A percentile compares a stretch with the other conserved stretches of the same genome.
phyloP scores from a whole-genome alignment of 2,888 invertebrate species.

The Eumacrocentrus americanus region DNA sequence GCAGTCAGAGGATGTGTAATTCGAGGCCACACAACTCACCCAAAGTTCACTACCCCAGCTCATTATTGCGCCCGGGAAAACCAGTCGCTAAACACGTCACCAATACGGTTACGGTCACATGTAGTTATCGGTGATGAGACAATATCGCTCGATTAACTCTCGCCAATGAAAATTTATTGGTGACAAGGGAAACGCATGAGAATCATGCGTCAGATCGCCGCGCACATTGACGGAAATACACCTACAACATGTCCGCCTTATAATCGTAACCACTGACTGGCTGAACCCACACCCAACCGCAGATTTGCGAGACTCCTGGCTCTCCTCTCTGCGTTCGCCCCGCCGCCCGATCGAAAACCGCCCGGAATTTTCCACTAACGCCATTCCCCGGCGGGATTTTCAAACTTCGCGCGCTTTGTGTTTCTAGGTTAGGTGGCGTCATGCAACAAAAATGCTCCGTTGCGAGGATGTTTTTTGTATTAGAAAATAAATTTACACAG shows the following conservation, averaged over 20 bases:
- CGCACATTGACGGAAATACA: conserved; percentile 46
- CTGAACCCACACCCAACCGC: conserved; percentile 32
- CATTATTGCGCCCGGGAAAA: conserved; percentile 56
- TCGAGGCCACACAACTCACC: conserved; percentile 48
- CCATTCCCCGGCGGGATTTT: not conserved
- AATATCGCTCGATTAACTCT: conserved; percentile 21
- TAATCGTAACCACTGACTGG: conserved; percentile 55
- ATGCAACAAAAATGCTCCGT: too few relatives aligned
- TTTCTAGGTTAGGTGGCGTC: too few relatives aligned
- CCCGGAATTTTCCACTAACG: not conserved
- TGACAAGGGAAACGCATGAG: conserved; percentile 36
- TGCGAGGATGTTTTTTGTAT: too few relatives aligned
- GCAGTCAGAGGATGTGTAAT: conserved; percentile 6
- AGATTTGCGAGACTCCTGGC: too few relatives aligned
- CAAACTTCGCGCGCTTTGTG: too few relatives aligned
- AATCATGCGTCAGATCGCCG: conserved; percentile 49
- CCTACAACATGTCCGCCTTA: conserved; percentile 56
- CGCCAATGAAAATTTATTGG: conserved; percentile 2
- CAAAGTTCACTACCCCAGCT: conserved; percentile 64
- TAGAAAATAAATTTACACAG: too few relatives aligned
- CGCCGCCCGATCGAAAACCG: not conserved
- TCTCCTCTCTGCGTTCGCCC: too few relatives aligned
- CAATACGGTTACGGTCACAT: conserved; percentile 30
- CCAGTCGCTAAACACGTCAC: conserved; percentile 19
- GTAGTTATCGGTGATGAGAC: conserved; percentile 27